phyloP scores from a whole-genome alignment of 2,113 vertebrate species.

The Natator depressus region DNA sequence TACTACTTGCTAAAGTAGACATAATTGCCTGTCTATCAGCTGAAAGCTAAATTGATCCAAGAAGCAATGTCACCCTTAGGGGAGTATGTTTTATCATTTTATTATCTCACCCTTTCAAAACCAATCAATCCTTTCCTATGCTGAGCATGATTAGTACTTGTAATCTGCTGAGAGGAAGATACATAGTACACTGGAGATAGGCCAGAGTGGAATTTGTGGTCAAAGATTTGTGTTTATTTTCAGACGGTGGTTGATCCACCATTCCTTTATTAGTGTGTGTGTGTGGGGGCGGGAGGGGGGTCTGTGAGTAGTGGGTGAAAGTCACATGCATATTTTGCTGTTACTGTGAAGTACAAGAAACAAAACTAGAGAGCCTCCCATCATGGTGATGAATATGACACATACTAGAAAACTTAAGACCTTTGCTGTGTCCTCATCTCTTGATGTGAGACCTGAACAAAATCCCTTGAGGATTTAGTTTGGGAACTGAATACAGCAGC shows the following conservation, averaged over 20 bases:
- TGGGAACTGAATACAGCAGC: background rate
- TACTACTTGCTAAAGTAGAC: background rate
- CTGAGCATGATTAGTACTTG: constrained; percentile 48
- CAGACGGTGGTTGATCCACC: background rate
- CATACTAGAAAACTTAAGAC: background rate
- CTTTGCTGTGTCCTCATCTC: background rate
- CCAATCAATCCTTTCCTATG: constrained; percentile 30
- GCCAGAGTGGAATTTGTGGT: background rate
- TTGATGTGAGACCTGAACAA: background rate
- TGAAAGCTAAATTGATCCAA: constrained; percentile 63
- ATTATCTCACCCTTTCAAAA: constrained; percentile 65
- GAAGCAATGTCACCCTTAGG: constrained; percentile 40
- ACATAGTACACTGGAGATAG: background rate
- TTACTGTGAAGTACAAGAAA: background rate
- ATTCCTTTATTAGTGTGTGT: background rate
- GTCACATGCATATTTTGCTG: background rate
- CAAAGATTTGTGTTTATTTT: constrained; percentile 19
- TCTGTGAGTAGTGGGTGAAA: background rate
- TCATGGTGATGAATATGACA: background rate
- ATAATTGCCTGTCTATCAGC: constrained; percentile 15
- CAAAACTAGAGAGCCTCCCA: background rate
- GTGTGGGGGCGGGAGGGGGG: accelerated
- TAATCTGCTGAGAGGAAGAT: constrained; percentile 39
- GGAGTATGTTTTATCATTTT: constrained; percentile 65
- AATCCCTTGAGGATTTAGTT: background rate